Evolutionary conservation across 2,797 vertebrate genomes (phyloP).

Genomic region (Nannoperca obscura): DNA sequence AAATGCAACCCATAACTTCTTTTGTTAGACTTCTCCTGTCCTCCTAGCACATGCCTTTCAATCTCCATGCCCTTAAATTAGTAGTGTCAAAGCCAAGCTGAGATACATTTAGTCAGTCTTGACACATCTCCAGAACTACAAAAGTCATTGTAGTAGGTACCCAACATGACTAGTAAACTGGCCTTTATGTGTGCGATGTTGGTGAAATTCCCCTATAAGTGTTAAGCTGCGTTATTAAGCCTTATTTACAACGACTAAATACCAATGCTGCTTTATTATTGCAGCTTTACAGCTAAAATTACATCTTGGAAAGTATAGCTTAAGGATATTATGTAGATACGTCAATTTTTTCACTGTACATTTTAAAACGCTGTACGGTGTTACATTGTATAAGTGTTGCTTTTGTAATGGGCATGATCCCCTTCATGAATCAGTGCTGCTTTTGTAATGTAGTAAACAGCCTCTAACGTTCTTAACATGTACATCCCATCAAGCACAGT

Average conservation of each 20-base stretch:
- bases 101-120: too few species aligned
- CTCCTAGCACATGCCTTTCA: neutral
- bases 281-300: neutral
- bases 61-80: neutral
- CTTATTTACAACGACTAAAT: neutral
- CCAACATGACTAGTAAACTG: too few species aligned
- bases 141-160: too few species aligned
- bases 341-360: neutral
- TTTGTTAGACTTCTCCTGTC: too few species aligned
- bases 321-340: neutral
- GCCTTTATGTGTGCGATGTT: neutral
- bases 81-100: too few species aligned
- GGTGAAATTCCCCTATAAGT: neutral
- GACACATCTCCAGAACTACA: too few species aligned
- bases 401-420: neutral
- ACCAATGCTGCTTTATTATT: neutral
- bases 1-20: too few species aligned
- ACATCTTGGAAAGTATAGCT: neutral
- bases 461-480: neutral
- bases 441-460: slow-evolving; percentile 23
- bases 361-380: neutral
- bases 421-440: neutral
- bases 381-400: neutral
- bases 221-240: neutral
- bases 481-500: neutral